These are phyloP conservation scores for Drosophila mojavensis DNA, from an alignment of 1,140 invertebrate genomes.

Conservation along the genomic window DNA sequence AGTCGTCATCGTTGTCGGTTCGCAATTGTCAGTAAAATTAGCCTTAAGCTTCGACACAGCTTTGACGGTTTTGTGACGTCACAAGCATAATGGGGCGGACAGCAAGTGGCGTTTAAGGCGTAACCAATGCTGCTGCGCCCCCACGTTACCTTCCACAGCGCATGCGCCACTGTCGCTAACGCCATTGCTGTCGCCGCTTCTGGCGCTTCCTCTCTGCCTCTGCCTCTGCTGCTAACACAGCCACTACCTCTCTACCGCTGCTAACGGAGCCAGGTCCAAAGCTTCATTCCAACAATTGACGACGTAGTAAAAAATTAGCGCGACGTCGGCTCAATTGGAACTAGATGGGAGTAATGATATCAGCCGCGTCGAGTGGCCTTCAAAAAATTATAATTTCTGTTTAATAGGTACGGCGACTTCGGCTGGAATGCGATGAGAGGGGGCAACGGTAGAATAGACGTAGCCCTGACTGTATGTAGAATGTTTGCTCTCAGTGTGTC, in stretches of 20 bases:
- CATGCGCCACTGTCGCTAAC: constrained; percentile 15
- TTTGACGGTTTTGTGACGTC: constrained; percentile 7
- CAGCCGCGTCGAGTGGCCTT: constrained; percentile 57
- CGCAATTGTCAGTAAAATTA: no score
- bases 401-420: constrained; percentile 52
- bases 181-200: neutral
- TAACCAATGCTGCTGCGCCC: neutral
- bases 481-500: constrained; percentile 25
- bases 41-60: no score
- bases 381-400: constrained; percentile 81
- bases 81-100: neutral
- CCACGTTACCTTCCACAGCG: constrained; percentile 6
- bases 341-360: constrained; percentile 64
- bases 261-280: constrained; percentile 11
- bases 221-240: neutral
- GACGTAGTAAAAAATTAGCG: constrained; percentile 56
- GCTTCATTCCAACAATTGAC: constrained; percentile 31
- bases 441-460: constrained; percentile 31
- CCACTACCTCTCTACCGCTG: neutral
- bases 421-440: constrained; percentile 19
- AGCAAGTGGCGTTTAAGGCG: constrained; percentile 1
- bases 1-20: constrained; percentile 3
- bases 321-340: constrained; percentile 59
- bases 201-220: neutral
- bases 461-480: constrained; percentile 42